Conservation (phyloP, 1,140 invertebrate species). For the Coelopa frigida region DNA sequence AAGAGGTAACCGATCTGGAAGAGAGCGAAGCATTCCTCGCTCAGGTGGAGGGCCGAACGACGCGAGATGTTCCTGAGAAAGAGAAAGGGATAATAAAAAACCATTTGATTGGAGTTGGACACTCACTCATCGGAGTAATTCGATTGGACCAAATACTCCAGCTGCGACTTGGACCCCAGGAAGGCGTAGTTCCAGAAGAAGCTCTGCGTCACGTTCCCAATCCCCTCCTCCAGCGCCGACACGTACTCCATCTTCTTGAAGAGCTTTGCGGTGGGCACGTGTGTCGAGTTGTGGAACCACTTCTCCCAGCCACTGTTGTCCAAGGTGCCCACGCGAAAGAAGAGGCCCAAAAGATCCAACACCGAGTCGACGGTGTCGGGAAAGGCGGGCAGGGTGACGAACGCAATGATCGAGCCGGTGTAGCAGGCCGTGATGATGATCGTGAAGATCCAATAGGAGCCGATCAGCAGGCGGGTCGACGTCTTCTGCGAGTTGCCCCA, state of each 20-base stretch:
- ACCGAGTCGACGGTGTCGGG: constrained; percentile 61
- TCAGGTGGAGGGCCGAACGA: constrained; percentile 58
- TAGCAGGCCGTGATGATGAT: constrained; percentile 73
- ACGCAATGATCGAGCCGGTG: constrained; percentile 70
- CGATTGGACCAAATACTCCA: constrained; percentile 61
- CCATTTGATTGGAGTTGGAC: not conserved
- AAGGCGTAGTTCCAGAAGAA: constrained; percentile 69
- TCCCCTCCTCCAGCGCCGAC: constrained; percentile 53
- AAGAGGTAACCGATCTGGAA: constrained; percentile 58
- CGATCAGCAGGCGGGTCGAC: constrained; percentile 60
- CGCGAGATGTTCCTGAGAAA: constrained; percentile 46
- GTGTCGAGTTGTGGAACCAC: constrained; percentile 58
- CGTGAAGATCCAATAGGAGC: constrained; percentile 71
- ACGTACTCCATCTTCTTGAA: constrained; percentile 60
- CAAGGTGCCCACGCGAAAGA: constrained; percentile 46
- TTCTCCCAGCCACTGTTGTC: constrained; percentile 61
- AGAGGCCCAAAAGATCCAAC: constrained; percentile 52
- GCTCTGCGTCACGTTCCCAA: constrained; percentile 60
- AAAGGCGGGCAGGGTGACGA: constrained; percentile 65
- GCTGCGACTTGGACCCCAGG: constrained; percentile 56
- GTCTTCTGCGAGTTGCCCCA: constrained; percentile 61
- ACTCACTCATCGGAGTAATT: constrained; percentile 57
- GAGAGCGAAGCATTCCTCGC: constrained; percentile 61
- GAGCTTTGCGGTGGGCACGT: constrained; percentile 51
- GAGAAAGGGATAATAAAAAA: not conserved